Evolutionary conservation across 2,113 vertebrate genomes (phyloP).

Genomic region (Xiphorhynchus elegans): DNA sequence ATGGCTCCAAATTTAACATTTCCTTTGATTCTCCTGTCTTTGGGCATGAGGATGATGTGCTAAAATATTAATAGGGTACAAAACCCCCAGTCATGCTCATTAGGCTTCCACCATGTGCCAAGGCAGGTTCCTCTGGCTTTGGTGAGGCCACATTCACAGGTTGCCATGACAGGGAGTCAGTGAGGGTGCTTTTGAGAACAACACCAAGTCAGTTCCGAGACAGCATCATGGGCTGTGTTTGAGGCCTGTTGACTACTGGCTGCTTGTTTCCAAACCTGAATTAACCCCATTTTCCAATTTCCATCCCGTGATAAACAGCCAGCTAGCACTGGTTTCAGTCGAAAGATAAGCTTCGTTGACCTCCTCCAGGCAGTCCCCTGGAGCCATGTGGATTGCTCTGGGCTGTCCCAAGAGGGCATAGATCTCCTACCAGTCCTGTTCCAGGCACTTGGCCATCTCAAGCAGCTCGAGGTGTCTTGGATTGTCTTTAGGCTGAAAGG

Average conservation of each 20-base stretch:
- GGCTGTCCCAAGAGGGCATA: background rate
- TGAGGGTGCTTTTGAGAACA: accelerated
- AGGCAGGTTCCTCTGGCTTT: background rate
- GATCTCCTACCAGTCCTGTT: background rate
- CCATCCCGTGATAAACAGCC: background rate
- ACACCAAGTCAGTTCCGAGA: background rate
- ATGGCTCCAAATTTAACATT: background rate
- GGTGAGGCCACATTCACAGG: background rate
- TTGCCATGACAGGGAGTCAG: background rate
- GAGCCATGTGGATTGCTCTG: background rate
- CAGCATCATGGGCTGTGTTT: background rate
- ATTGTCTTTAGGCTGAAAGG: background rate
- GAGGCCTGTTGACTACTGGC: background rate
- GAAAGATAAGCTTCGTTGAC: background rate
- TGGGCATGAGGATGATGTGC: background rate
- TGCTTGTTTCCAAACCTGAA: background rate
- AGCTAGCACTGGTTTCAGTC: background rate
- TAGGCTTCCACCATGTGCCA: background rate
- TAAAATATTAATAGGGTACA: background rate
- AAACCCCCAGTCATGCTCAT: background rate
- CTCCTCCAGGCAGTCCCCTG: background rate
- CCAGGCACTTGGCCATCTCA: background rate
- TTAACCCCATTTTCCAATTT: background rate
- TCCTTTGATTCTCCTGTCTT: background rate
- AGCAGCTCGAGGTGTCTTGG: background rate